Evolutionary conservation across 2,888 invertebrate genomes (phyloP).

Genomic region (Amphipyra tragopoginis): DNA sequence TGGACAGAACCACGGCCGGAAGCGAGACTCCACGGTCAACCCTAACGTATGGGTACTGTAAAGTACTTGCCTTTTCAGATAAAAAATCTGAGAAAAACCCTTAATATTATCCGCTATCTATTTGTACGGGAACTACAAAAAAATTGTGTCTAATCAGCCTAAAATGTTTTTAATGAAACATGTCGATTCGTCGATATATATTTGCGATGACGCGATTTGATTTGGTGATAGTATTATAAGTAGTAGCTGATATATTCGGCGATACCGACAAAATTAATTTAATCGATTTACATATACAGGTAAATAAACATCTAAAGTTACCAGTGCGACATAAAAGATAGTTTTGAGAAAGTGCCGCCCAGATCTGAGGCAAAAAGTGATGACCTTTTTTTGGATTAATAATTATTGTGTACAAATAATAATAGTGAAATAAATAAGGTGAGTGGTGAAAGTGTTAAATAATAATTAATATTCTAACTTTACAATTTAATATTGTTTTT

Average conservation of each 20-base stretch:
- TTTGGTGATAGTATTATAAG: conserved; percentile 41
- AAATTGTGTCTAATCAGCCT: conserved; percentile 39
- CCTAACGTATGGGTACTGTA: too few relatives aligned
- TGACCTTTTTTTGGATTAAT: conserved; percentile 8
- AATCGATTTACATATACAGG: conserved; percentile 34
- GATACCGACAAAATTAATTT: conserved; percentile 34
- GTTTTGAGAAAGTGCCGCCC: conserved; percentile 21
- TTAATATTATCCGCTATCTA: too few relatives aligned
- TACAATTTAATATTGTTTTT: too few relatives aligned
- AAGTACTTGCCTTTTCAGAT: too few relatives aligned
- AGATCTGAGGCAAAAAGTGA: conserved; percentile 15
- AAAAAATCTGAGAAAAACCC: too few relatives aligned
- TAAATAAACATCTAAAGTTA: conserved; percentile 26
- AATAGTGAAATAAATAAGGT: conserved; percentile 24
- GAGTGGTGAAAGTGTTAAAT: conserved; percentile 2
- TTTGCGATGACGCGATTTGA: conserved; percentile 44
- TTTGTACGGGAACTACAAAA: neutral
- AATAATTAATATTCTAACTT: neutral
- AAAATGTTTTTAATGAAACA: conserved; percentile 28
- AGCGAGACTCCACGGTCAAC: too few relatives aligned
- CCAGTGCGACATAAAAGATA: conserved; percentile 2
- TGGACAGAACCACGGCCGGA: too few relatives aligned
- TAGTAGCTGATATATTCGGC: conserved; percentile 46
- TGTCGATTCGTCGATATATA: conserved; percentile 14
- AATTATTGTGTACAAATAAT: conserved; percentile 16